A percentile compares a stretch with the other conserved stretches of the same genome.
Conservation (phyloP, 2,888 invertebrate species). For the Spatulosminthurus flaviceps region DNA sequence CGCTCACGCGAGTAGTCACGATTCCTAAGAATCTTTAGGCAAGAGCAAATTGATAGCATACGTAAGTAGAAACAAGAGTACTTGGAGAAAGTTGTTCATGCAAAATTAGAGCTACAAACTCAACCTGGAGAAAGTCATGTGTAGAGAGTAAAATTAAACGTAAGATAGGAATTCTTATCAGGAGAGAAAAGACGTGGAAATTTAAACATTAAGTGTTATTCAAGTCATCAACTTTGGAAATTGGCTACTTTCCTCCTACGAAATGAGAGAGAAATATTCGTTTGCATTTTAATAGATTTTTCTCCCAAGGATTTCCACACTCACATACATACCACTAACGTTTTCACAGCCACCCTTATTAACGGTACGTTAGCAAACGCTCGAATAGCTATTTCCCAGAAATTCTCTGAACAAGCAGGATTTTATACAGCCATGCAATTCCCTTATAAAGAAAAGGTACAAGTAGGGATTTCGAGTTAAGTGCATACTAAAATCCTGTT, state of each 20-base stretch:
- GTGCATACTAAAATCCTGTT: not conserved
- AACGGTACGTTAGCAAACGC: no score
- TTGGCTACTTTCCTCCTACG: not conserved
- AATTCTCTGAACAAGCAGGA: no score
- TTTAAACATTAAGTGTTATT: not conserved
- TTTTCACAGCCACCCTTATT: no score
- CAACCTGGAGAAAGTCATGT: not conserved
- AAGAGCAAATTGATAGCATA: no score
- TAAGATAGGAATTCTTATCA: constrained; percentile 14
- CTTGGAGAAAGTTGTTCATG: no score
- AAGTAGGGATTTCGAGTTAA: not conserved
- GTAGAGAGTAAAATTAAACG: not conserved
- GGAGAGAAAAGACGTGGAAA: not conserved
- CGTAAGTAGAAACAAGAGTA: no score
- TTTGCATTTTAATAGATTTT: constrained; percentile 36
- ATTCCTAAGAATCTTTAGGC: no score
- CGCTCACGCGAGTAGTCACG: no score
- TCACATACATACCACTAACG: not conserved
- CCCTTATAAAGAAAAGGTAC: not conserved
- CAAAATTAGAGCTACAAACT: no score
- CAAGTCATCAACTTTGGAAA: not conserved
- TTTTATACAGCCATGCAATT: no score
- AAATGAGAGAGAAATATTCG: constrained; percentile 22
- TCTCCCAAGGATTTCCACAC: not conserved
- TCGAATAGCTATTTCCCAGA: no score